Evolutionary conservation across 1,140 invertebrate species (phyloP), one percentile per base, ranked within the genome.

Genomic region (Zaprionus gabonicus): DNA sequence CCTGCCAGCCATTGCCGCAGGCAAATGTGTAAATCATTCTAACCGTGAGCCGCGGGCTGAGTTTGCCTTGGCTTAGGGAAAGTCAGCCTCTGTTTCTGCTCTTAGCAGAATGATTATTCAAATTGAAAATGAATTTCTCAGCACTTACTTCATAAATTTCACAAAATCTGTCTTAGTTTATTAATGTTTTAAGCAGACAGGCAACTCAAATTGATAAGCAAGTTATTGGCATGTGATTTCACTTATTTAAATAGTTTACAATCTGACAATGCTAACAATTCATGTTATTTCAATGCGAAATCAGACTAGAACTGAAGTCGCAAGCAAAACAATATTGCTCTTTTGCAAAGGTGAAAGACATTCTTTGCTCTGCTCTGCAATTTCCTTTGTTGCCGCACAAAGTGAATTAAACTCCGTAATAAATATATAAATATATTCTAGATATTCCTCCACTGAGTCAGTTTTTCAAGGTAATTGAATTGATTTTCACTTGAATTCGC

Each of bases 1-100:
- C n/a, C n/a, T 1, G 23, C 41, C n/a, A 17, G 0, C n/a, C 41
- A 17, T 44, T 3, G 7, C 20, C 2, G 20, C 23, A 9, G 20
- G 44, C 15, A 23, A 70, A 62, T 74, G 53, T 74, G 59, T 74
- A 74, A 69, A 62, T 69, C 17, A 68, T 59, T 27, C 58, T 74
- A 28, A 49, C 58, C 15, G 17, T 17, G 12, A 20, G 34, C 20
- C 31, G 17, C 31, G 57, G 10, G 34, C 28, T 49, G 20, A 41
- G 51, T 65, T 65, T 66, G 53, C n/a, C 25, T 66, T 44, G 38
- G 23, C 23, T 55, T 44, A n/a, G 9, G 17, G n/a, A 25, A 12
- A 25, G 25, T 59, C 15, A 1, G 13, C 3, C 1, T 51, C 17
- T 23, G 20, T 51, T 51, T 51, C 12, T 25, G 46, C 46, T 51